Evolutionary conservation across 2,797 vertebrate species (phyloP).

Genomic region (Gallinago solitaria): DNA sequence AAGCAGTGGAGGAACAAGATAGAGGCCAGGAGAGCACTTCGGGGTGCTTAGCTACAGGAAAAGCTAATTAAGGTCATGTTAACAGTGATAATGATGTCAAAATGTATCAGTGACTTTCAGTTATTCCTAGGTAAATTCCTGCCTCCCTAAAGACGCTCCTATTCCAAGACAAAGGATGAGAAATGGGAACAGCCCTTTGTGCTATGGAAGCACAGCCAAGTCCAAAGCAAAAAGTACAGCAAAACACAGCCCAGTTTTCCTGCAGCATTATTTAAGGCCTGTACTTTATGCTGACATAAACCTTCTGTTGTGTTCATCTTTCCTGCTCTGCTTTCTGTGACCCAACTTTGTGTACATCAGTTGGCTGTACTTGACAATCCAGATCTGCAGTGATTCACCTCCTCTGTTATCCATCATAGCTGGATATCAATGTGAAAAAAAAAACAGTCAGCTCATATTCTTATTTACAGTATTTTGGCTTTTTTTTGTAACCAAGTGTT

Average conservation of each 20-base stretch:
- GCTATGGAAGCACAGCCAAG: not conserved
- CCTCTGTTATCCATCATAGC: not conserved
- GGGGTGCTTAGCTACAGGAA: not conserved
- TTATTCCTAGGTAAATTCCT: not conserved
- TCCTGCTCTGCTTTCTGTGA: not conserved
- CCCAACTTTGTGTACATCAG: not conserved
- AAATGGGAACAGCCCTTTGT: not conserved
- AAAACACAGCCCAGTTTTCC: not conserved
- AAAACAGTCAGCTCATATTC: not conserved
- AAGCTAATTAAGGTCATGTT: slow-evolving; percentile 7
- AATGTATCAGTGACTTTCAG: not conserved
- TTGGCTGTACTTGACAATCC: not conserved
- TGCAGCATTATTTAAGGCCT: not conserved
- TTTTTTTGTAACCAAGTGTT: not conserved
- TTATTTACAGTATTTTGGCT: not conserved
- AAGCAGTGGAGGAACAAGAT: not conserved
- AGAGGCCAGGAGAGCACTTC: not conserved
- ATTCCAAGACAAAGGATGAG: not conserved
- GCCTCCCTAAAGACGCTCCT: not conserved
- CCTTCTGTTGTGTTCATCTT: slow-evolving; percentile 34
- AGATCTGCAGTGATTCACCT: not conserved
- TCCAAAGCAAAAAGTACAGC: slow-evolving; percentile 29
- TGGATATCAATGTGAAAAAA: not conserved
- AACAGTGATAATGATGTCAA: not conserved
- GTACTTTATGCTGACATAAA: slow-evolving; percentile 29